phyloP scores from a whole-genome alignment of 2,113 vertebrate genomes.

The Formicarius rufipectus region DNA sequence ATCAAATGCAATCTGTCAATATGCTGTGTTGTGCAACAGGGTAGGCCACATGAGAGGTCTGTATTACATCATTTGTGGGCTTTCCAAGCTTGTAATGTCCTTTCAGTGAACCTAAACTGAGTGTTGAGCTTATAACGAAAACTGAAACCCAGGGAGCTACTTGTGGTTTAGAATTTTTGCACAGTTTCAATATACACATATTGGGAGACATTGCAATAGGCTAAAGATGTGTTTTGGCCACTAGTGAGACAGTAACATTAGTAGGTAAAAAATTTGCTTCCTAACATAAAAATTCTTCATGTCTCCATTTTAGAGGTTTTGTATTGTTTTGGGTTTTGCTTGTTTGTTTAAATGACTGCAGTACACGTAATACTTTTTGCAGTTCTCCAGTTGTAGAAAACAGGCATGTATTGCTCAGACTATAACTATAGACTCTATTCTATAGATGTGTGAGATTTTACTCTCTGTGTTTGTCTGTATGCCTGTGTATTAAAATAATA shows the following conservation, averaged over 20 bases:
- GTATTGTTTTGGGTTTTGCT: not conserved
- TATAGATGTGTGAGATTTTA: not conserved
- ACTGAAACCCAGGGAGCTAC: slow-evolving; percentile 44
- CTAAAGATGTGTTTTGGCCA: slow-evolving; percentile 11
- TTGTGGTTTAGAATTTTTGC: slow-evolving; percentile 49
- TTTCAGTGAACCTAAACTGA: slow-evolving; percentile 59
- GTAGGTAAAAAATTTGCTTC: slow-evolving; percentile 15
- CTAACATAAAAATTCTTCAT: not conserved
- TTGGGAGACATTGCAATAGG: slow-evolving; percentile 1
- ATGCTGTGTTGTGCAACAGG: not conserved
- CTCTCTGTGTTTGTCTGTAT: not conserved
- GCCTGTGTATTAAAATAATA: not conserved
- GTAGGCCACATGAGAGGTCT: not conserved
- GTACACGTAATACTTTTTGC: not conserved
- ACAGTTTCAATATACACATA: slow-evolving; percentile 1
- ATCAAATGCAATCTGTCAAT: not conserved
- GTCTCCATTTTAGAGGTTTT: not conserved
- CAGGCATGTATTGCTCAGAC: not conserved
- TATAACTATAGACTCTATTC: not conserved
- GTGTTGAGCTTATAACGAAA: slow-evolving; percentile 34
- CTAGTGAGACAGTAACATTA: slow-evolving; percentile 29
- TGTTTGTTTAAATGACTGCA: not conserved
- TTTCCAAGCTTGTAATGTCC: slow-evolving; percentile 54
- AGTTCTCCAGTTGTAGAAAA: not conserved
- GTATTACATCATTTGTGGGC: not conserved